phyloP scores from a whole-genome alignment of 2,797 vertebrate genomes.

The Argya squamiceps region DNA sequence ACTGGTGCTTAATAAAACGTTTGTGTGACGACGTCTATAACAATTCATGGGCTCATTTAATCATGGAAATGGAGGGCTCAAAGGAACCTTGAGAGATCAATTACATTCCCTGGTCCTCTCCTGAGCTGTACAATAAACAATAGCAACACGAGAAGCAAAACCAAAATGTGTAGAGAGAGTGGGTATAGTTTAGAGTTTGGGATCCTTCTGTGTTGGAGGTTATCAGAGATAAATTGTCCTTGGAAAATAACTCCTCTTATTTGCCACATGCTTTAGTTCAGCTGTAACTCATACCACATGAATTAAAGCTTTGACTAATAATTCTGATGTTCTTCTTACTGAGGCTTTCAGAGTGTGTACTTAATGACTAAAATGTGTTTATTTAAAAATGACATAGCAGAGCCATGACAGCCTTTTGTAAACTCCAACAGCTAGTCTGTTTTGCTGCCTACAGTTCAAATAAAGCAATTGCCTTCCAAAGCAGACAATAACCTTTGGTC shows the following conservation, averaged over 20 bases:
- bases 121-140: neutral
- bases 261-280: slow-evolving; percentile 9
- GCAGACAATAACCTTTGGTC: slow-evolving; percentile 15
- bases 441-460: slow-evolving; percentile 5
- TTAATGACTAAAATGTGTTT: slow-evolving; percentile 59
- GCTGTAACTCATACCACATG: slow-evolving; percentile 32
- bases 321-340: slow-evolving; percentile 26
- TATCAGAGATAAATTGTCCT: slow-evolving; percentile 31
- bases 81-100: neutral
- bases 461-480: slow-evolving; percentile 11
- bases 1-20: slow-evolving; percentile 10
- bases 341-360: neutral
- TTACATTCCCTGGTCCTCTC: neutral
- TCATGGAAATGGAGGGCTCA: neutral
- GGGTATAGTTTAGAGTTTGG: neutral
- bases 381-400: slow-evolving; percentile 52
- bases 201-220: neutral
- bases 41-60: neutral
- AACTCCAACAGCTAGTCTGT: neutral
- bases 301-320: slow-evolving; percentile 28
- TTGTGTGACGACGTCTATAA: neutral
- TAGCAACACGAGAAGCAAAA: neutral
- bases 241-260: slow-evolving; percentile 18
- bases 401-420: slow-evolving; percentile 11
- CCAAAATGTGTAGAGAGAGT: neutral